Base-by-base conservation (phyloP, 2,797 vertebrate genomes). In the Tiaroga cobitis region DNA sequence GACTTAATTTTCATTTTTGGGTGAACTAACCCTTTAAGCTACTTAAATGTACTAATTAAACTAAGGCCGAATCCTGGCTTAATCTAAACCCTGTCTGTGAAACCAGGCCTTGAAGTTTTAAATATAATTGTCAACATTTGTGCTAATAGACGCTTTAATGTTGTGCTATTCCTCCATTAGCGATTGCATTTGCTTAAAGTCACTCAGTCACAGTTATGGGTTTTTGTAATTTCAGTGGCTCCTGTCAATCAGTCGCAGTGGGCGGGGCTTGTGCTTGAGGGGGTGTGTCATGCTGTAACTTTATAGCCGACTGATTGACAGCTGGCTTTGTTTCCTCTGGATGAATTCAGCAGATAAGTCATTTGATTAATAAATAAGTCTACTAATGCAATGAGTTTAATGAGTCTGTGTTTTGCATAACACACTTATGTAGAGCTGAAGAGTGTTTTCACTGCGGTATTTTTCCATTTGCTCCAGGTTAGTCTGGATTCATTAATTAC, bases 381-480 rank as follows among this genome's bases (percentile, higher is more conserved):
- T 0, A 11, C 72, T 49, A 74, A 74, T 74, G 46, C 18, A 19
- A 13, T 13, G 72, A 74, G 72, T 74, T 74, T 74, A 74, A 74
- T 74, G 26, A 74, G 24, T 51, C 18, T 11, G 18, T 51, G n/a
- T 51, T 51, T 74, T 74, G 18, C 72, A 51, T 74, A 74, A 74
- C 18, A 5, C 72, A 51, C 72, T 74, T 51, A 7, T 1, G 9
- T 51, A 15, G 26, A 3, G 26, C 72, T 51, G 72, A 74, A 74
- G 26, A 74, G 70, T 5, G 26, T 51, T 74, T 21, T 49, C 19
- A 74, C 72, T 29, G 18, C 49, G 5, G 18, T 51, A 2, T 51
- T 74, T 49, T 51, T 74, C 26, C 72, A 74, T 74, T 74, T 74
- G 72, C 26, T 74, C 26, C 26, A 10, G 46, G 72, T 34, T 8